phyloP scores from a whole-genome alignment of 2,888 invertebrate species.

The Abrostola tripartita region DNA sequence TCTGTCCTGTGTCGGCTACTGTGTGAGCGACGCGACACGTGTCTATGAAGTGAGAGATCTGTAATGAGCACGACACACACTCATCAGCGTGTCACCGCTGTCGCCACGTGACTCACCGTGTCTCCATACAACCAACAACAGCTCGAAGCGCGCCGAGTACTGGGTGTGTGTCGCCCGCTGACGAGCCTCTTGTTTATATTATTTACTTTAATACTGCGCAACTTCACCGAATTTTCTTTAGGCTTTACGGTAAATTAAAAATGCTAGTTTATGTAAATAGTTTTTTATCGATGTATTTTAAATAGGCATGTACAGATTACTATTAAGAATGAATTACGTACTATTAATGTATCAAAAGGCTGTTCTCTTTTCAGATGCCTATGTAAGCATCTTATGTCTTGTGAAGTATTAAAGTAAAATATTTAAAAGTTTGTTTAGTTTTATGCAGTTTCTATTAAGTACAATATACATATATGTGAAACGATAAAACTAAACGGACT shows the following conservation, averaged over 20 bases:
- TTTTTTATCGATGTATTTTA: conserved; percentile 46
- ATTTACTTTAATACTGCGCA: conserved; percentile 49
- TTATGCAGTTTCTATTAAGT: conserved; percentile 13
- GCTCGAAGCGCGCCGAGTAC: conserved; percentile 6
- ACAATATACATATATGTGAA: conserved; percentile 9
- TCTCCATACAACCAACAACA: neutral
- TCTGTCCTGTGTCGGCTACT: conserved; percentile 42
- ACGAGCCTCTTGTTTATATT: conserved; percentile 21
- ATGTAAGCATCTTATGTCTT: conserved; percentile 22
- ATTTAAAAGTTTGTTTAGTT: conserved; percentile 21
- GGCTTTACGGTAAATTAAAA: conserved; percentile 31
- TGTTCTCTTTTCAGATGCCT: conserved; percentile 35
- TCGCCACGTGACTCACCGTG: neutral
- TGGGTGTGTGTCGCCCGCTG: conserved; percentile 28
- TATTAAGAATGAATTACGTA: conserved; percentile 46
- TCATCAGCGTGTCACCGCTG: conserved; percentile 17
- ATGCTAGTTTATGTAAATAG: conserved; percentile 48
- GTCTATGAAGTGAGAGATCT: conserved; percentile 20
- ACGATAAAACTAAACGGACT: conserved; percentile 12
- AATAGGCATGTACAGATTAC: conserved; percentile 48
- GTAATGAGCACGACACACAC: conserved; percentile 13
- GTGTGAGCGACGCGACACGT: conserved; percentile 11
- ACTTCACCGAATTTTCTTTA: conserved; percentile 31
- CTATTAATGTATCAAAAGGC: conserved; percentile 51
- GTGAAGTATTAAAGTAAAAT: conserved; percentile 52